Conservation (phyloP, 92 coral and sea anemone genomes). For the Bergia puertoricense region DNA sequence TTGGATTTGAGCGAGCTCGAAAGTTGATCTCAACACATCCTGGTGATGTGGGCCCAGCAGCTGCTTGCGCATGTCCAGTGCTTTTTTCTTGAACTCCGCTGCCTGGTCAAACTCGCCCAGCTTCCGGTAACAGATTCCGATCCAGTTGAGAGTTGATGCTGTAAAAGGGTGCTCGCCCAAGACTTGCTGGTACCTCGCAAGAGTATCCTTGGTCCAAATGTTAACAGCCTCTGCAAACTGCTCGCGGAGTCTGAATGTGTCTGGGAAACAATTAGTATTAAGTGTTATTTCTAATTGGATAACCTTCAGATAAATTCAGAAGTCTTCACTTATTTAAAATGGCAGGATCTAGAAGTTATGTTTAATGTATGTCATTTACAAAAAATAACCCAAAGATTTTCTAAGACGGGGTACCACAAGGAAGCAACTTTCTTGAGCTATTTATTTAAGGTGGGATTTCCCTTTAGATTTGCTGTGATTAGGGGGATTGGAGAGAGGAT, state of each 20-base stretch:
- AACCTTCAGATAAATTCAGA: background rate
- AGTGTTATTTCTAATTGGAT: background rate
- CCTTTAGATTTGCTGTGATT: too few species aligned
- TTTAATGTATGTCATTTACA: too few species aligned
- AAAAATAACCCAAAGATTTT: too few species aligned
- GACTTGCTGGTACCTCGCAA: slow-evolving; percentile 25
- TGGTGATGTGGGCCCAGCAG: slow-evolving; percentile 44
- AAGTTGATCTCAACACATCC: slow-evolving; percentile 2
- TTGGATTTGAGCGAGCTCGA: background rate
- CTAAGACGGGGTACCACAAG: too few species aligned
- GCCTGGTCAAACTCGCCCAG: slow-evolving; percentile 45
- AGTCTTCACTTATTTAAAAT: too few species aligned
- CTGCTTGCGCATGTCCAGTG: slow-evolving; percentile 61
- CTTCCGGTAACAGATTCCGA: slow-evolving; percentile 62
- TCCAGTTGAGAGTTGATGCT: slow-evolving; percentile 44
- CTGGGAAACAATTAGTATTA: slow-evolving; percentile 2
- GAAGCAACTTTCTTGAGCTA: too few species aligned
- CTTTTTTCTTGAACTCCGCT: slow-evolving; percentile 43
- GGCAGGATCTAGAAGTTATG: too few species aligned
- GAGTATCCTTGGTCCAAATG: slow-evolving; percentile 9
- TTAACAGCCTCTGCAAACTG: slow-evolving; percentile 29
- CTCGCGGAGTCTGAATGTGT: slow-evolving; percentile 32
- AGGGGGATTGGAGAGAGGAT: too few species aligned
- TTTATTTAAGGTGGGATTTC: too few species aligned
- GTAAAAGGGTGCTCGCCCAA: slow-evolving; percentile 61